A percentile compares a stretch with the other conserved stretches of the same genome.
Evolutionary conservation across 1,140 invertebrate species (phyloP).

Genomic region (Neodiprion lecontei): DNA sequence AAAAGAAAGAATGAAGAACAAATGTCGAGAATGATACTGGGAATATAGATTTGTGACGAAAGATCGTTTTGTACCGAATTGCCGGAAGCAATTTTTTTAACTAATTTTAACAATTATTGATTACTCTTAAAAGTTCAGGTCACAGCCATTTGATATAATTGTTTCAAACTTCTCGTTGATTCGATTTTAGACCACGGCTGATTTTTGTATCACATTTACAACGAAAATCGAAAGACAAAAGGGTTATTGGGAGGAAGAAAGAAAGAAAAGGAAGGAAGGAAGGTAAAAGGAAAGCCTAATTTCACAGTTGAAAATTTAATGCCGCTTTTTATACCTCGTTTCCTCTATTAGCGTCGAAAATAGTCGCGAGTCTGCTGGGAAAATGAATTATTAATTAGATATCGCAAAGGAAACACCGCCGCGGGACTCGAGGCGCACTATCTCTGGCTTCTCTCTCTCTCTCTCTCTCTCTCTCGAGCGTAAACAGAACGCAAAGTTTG

Average conservation of each 20-base stretch:
- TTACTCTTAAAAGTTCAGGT: neutral
- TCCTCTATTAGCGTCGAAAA: too few relatives aligned
- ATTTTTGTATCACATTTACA: too few relatives aligned
- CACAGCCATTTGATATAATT: neutral
- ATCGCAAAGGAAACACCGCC: too few relatives aligned
- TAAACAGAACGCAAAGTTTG: too few relatives aligned
- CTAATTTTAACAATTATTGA: neutral
- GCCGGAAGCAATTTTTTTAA: neutral
- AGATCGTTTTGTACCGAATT: neutral
- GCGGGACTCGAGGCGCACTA: neutral
- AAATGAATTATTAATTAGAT: too few relatives aligned
- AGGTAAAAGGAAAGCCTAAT: too few relatives aligned
- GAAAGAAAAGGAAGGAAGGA: too few relatives aligned
- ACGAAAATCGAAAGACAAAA: too few relatives aligned
- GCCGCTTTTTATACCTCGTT: too few relatives aligned
- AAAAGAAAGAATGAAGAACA: conserved; percentile 5
- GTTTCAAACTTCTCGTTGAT: neutral
- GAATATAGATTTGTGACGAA: neutral
- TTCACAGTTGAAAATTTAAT: too few relatives aligned
- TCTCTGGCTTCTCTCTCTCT: conserved; percentile 2
- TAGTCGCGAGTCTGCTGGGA: too few relatives aligned
- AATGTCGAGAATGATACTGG: neutral
- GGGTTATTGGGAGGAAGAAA: too few relatives aligned
- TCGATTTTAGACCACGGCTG: neutral
- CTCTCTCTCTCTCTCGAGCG: conserved; percentile 15